Evolutionary conservation across 1,140 invertebrate genomes (phyloP).

Genomic region (Leptinotarsa defecta): DNA sequence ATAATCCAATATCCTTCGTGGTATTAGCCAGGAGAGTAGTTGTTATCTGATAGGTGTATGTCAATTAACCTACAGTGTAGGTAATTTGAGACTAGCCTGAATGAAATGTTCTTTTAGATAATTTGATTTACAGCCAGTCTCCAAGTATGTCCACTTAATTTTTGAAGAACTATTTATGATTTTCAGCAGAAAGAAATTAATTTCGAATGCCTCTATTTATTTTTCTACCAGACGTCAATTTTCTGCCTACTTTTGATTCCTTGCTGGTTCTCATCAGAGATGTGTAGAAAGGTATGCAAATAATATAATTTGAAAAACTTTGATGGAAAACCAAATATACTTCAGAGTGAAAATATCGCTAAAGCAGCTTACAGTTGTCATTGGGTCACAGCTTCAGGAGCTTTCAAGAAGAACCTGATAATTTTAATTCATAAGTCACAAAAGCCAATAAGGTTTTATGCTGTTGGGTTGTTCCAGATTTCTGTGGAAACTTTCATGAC

Average conservation of each 20-base stretch:
- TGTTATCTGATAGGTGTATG: too few relatives aligned
- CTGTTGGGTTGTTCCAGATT: slow-evolving; percentile 9
- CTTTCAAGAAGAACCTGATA: slow-evolving; percentile 1
- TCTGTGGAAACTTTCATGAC: slow-evolving; percentile 11
- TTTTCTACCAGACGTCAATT: neutral
- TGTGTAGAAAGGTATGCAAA: neutral
- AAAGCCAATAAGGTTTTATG: slow-evolving; percentile 11
- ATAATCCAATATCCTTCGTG: too few relatives aligned
- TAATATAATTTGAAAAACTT: too few relatives aligned
- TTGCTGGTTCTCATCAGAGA: slow-evolving; percentile 11
- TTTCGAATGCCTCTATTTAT: slow-evolving; percentile 11
- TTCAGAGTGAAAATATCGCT: neutral
- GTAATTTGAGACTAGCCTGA: too few relatives aligned
- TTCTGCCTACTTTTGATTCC: neutral
- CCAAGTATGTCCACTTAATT: too few relatives aligned
- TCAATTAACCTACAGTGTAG: too few relatives aligned
- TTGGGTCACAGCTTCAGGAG: neutral
- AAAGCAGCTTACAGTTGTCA: neutral
- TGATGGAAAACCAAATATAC: neutral
- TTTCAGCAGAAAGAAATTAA: neutral
- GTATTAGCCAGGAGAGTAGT: too few relatives aligned
- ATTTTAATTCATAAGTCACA: slow-evolving; percentile 11
- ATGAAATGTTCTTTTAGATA: too few relatives aligned
- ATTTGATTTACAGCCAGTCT: too few relatives aligned
- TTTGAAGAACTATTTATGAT: neutral